Base-by-base conservation (phyloP, 2,888 invertebrate genomes). In the Drosophila kambysellisi region DNA sequence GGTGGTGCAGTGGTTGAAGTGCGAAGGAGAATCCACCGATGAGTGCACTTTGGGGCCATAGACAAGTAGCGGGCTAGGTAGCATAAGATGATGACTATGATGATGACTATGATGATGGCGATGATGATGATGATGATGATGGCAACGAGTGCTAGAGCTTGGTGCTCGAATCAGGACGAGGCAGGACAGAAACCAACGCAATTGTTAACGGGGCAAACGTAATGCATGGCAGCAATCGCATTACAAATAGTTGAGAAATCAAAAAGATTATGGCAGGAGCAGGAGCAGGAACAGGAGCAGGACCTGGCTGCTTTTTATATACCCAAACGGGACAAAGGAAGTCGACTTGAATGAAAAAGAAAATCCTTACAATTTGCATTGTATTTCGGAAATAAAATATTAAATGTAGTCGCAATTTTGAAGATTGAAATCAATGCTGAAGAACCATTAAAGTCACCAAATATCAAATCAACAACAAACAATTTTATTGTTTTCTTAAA, bases 201-300 rank as follows among this genome's bases (percentile, higher is more conserved):
- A 83, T 83, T 83, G 87, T 86, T 86, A 39, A 48, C 46, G n/a
- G 51, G 63, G 60, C 46, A 68, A 64, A 46, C 82, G 67, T 77
- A 84, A 76, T 82, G 76, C 81, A 85, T 69, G 72, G 76, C 77
- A 76, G 84, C 89, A 84, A 90, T 88, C 90, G 89, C 88, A 88
- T 88, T 90, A 90, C 79, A 83, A 89, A 89, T 86, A 90, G 90
- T 90, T 89, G 82, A 82, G 75, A 81, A 89, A 90, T 84, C 90
- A 90, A 89, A 87, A 82, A 78, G 82, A 90, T 82, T 89, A 89
- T 79, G 64, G 39, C 60, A 12, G 61, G 25, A 25, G 25, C 25
- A n/a, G 54, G 46, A 32, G 41, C 37, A 12, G 61, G 33, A n/a
- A 37, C 51, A 32, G 41, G 29, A 12, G 58, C 66, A 51, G 58